phyloP scores from a whole-genome alignment of 2,113 vertebrate species.

The Nematolebias whitei region DNA sequence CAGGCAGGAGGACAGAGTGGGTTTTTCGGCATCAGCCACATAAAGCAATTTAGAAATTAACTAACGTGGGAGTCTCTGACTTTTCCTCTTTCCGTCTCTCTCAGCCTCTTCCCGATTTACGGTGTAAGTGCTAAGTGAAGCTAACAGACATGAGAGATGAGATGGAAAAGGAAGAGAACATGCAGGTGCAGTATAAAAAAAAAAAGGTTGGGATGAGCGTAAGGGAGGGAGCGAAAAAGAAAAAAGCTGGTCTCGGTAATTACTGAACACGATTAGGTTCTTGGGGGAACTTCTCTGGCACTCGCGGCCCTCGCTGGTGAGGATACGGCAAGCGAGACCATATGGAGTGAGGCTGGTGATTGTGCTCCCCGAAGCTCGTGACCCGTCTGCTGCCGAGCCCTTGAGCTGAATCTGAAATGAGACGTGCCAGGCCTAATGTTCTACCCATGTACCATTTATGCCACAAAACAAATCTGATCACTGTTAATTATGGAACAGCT shows the following conservation, averaged over 20 bases:
- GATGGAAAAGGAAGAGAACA: slow-evolving; percentile 38
- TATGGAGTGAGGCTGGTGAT: slow-evolving; percentile 98
- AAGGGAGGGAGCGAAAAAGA: slow-evolving; percentile 30
- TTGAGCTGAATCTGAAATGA: slow-evolving; percentile 98
- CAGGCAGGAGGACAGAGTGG: slow-evolving; percentile 94
- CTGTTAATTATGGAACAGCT: slow-evolving; percentile 97
- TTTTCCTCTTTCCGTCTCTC: slow-evolving; percentile 62
- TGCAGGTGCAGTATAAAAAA: slow-evolving; percentile 51
- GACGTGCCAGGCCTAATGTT: slow-evolving; percentile 94
- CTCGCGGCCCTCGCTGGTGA: slow-evolving; percentile 88
- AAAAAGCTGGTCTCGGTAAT: slow-evolving; percentile 88
- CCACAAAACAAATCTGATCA: slow-evolving; percentile 99
- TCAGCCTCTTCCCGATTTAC: slow-evolving; percentile 77
- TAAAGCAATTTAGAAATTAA: slow-evolving; percentile 99
- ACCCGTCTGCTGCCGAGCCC: slow-evolving; percentile 98
- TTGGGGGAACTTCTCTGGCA: slow-evolving; percentile 99
- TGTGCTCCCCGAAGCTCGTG: slow-evolving; percentile 97
- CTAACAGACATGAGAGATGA: slow-evolving; percentile 16
- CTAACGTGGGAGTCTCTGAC: slow-evolving; percentile 96
- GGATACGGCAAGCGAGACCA: slow-evolving; percentile 96
- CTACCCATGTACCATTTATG: slow-evolving; percentile 99
- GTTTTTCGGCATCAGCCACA: slow-evolving; percentile 94
- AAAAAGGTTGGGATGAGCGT: slow-evolving; percentile 34
- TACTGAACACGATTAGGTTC: slow-evolving; percentile 99
- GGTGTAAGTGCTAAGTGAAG: slow-evolving; percentile 16